Conservation (phyloP, 2,113 vertebrate species). For the Lethenteron camtschaticum region DNA sequence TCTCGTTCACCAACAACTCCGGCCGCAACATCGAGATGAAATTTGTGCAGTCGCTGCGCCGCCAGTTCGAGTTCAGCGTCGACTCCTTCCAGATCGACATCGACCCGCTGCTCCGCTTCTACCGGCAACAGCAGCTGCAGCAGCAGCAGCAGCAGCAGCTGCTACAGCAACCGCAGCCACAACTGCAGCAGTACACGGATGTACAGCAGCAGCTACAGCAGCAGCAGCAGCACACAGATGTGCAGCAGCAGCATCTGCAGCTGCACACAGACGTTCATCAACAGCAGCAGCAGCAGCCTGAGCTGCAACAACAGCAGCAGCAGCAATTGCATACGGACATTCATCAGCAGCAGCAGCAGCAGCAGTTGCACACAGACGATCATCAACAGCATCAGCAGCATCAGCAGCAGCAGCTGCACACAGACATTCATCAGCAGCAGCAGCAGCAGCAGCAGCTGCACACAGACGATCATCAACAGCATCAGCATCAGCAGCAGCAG, state of each 20-base stretch:
- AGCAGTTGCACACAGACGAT: no score
- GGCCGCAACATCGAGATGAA: constrained; percentile 98
- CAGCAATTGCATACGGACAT: not conserved
- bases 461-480: no score
- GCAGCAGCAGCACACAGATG: not conserved
- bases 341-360: not conserved
- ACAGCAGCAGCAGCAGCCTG: no score
- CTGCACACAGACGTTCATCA: not conserved
- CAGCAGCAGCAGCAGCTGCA: no score
- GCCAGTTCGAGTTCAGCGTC: constrained; percentile 98
- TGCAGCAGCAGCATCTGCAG: not conserved
- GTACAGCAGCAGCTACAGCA: not conserved
- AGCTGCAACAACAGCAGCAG: not conserved
- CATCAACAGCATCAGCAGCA: no score
- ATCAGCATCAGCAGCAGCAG: no score
- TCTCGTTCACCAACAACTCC: constrained; percentile 92
- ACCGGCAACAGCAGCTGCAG: constrained; percentile 17
- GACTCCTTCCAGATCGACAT: constrained; percentile 97
- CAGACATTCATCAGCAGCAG: no score
- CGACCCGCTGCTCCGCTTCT: constrained; percentile 91
- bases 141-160: not conserved
- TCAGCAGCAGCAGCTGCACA: not conserved
- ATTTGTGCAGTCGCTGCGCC: constrained; percentile 84
- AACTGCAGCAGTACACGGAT: no score
- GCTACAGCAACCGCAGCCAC: not conserved